These are phyloP conservation scores for Neomonachus schauinslandi DNA, from an alignment of 2,113 vertebrate genomes.

Conservation along the genomic window DNA sequence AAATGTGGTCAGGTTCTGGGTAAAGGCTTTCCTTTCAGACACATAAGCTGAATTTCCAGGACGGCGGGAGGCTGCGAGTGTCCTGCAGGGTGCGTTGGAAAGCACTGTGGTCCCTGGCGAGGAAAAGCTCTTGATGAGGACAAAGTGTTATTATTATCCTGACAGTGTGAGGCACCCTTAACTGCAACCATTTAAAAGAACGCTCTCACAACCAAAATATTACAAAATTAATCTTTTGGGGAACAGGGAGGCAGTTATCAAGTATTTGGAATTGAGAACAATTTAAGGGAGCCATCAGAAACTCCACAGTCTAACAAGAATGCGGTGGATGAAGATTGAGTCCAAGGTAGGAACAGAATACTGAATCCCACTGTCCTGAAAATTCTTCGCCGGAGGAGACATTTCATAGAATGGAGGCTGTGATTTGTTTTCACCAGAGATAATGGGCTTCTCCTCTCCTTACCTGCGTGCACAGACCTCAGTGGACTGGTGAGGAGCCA, in stretches of 20 bases:
- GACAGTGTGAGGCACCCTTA: not conserved
- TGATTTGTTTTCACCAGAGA: not conserved
- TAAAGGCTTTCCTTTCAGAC: not conserved
- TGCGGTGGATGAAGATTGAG: not conserved
- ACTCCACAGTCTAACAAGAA: not conserved
- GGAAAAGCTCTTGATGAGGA: not conserved
- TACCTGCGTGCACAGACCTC: not conserved
- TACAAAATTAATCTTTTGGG: conserved; percentile 9
- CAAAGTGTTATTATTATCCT: not conserved
- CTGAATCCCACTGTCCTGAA: not conserved
- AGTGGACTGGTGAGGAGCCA: rapidly evolving
- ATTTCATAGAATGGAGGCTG: not conserved
- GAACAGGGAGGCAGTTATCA: not conserved
- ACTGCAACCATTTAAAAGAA: not conserved
- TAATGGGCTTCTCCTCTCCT: not conserved
- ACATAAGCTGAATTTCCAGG: not conserved
- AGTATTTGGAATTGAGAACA: not conserved
- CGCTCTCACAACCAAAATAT: not conserved
- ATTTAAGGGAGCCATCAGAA: not conserved
- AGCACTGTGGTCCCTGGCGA: not conserved
- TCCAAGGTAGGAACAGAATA: not conserved
- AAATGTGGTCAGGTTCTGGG: not conserved
- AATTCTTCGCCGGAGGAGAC: not conserved
- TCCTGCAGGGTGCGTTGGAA: rapidly evolving
- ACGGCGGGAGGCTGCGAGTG: not conserved